Percentiles rank a stretch among this genome's conserved stretches.
These are phyloP conservation scores for Hipparchia sbordonii DNA, from an alignment of 2,888 invertebrate species.

Conservation along the genomic window DNA sequence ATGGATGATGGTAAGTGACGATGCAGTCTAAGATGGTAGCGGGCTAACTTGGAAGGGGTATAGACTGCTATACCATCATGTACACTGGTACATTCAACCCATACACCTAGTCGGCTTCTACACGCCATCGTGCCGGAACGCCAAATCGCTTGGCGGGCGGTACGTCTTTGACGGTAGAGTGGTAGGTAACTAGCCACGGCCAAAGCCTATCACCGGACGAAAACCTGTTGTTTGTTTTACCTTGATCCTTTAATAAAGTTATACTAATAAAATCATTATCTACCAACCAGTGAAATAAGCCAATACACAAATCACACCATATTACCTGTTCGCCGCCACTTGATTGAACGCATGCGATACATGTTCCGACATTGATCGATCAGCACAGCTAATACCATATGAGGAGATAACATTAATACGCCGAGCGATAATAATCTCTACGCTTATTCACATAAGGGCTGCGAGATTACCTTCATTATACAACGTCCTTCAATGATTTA, in stretches of 20 bases:
- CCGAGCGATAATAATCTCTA: constrained; percentile 20
- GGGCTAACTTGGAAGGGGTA: no score
- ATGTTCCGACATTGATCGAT: constrained; percentile 43
- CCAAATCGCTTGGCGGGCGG: no score
- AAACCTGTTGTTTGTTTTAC: no score
- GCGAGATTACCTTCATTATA: constrained; percentile 1
- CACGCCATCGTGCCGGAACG: no score
- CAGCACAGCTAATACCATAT: constrained; percentile 31
- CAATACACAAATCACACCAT: constrained; percentile 35
- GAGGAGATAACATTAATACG: constrained; percentile 28
- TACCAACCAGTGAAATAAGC: constrained; percentile 11
- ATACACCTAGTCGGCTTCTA: no score
- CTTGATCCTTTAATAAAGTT: neutral
- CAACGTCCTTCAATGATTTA: constrained; percentile 4
- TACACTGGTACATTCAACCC: no score
- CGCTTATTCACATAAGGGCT: constrained; percentile 13
- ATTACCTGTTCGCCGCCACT: constrained; percentile 41
- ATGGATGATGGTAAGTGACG: no score
- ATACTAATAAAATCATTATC: constrained; percentile 4
- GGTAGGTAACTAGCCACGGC: no score
- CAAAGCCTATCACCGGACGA: no score
- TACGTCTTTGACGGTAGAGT: no score
- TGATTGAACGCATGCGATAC: constrained; percentile 41
- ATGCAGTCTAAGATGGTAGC: no score
- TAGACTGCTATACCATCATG: no score